A percentile compares a stretch with the other conserved stretches of the same genome.
Conservation (phyloP, 2,113 vertebrate species). For the Laterallus jamaicensis region DNA sequence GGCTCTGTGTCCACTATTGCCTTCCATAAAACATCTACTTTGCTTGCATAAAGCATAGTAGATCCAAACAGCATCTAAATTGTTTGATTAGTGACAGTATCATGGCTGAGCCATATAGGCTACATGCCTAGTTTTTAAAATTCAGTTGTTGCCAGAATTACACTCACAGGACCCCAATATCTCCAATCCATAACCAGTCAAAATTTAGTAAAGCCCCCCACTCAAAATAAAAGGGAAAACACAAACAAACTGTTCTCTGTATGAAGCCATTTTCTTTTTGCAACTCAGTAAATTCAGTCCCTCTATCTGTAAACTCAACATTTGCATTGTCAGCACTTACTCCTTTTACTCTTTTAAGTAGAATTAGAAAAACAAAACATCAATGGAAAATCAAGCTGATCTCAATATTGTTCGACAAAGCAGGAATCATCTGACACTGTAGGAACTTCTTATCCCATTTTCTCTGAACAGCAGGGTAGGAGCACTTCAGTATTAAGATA, state of each 20-base stretch:
- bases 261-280: not conserved
- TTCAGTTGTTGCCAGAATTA: not conserved
- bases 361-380: constrained; percentile 65
- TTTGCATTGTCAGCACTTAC: constrained; percentile 44
- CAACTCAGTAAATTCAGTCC: constrained; percentile 23
- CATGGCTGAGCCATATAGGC: not conserved
- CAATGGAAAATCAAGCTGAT: constrained; percentile 67
- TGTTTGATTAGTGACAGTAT: not conserved
- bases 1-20: not conserved
- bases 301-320: constrained; percentile 8
- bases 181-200: not conserved
- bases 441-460: constrained; percentile 55
- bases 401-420: constrained; percentile 63
- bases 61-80: not conserved
- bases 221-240: not conserved
- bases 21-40: not conserved
- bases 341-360: constrained; percentile 40
- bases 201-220: not conserved
- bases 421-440: constrained; percentile 53
- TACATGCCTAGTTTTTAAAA: not conserved
- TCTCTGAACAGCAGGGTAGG: constrained; percentile 33
- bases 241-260: not conserved
- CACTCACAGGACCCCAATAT: not conserved
- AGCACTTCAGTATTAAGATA: not conserved
- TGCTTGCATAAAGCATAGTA: not conserved